Conservation (phyloP, 2,888 invertebrate genomes). For the Mongoloraphidia duomilia region DNA sequence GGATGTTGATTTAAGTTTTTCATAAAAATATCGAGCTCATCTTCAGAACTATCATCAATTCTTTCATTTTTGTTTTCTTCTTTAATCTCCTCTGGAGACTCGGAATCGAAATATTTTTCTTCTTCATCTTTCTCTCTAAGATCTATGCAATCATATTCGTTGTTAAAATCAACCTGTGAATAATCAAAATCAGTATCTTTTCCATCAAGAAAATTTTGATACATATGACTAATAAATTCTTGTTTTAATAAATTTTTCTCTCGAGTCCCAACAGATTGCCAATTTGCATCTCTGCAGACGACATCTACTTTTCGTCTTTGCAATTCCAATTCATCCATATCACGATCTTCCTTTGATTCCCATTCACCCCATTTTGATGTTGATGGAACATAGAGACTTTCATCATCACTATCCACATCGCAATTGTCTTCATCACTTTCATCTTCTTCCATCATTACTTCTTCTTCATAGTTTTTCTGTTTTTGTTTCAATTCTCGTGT, state of each 20-base stretch:
- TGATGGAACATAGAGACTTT: slow-evolving; percentile 10
- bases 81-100: slow-evolving; percentile 36
- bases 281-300: slow-evolving; percentile 12
- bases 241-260: slow-evolving; percentile 54
- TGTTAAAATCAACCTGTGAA: slow-evolving; percentile 62
- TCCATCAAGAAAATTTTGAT: slow-evolving; percentile 69
- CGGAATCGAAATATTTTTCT: slow-evolving; percentile 82
- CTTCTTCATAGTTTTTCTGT: slow-evolving; percentile 44
- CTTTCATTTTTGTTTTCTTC: slow-evolving; percentile 18
- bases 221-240: slow-evolving; percentile 78
- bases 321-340: slow-evolving; percentile 17
- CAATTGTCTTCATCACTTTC: slow-evolving; percentile 17
- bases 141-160: slow-evolving; percentile 62
- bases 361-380: slow-evolving; percentile 23
- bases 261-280: slow-evolving; percentile 33
- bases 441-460: slow-evolving; percentile 29
- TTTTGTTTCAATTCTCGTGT: slow-evolving; percentile 44
- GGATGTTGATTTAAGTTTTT: slow-evolving; percentile 34
- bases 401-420: slow-evolving; percentile 7
- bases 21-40: slow-evolving; percentile 65
- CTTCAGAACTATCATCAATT: slow-evolving; percentile 30
- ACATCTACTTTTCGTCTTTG: slow-evolving; percentile 15
- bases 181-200: slow-evolving; percentile 76
- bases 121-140: slow-evolving; percentile 67
- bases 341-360: slow-evolving; percentile 21